Evolutionary conservation across 2,113 vertebrate species (phyloP).

Genomic region (Takifugu bimaculatus): DNA sequence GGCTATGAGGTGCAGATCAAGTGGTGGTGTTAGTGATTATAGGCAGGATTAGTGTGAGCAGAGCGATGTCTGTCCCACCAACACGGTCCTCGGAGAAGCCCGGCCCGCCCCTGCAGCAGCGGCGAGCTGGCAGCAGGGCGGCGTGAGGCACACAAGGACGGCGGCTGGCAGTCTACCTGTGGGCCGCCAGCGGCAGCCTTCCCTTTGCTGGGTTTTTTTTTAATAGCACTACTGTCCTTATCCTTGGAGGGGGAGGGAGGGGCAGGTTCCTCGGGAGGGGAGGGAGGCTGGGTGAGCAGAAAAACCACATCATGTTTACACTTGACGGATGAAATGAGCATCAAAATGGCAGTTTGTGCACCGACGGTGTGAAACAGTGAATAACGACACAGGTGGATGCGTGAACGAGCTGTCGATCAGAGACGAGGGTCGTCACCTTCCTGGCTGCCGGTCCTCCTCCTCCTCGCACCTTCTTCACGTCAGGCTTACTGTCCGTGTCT

Average conservation of each 20-base stretch:
- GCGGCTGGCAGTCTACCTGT: slow-evolving; percentile 67
- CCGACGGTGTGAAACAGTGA: background rate
- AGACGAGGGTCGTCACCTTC: slow-evolving; percentile 77
- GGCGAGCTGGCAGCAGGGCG: background rate
- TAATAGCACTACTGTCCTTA: slow-evolving; percentile 78
- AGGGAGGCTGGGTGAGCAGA: slow-evolving; percentile 60
- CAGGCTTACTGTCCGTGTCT: slow-evolving; percentile 84
- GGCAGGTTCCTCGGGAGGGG: slow-evolving; percentile 67
- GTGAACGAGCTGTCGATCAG: background rate
- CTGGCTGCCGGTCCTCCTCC: slow-evolving; percentile 77
- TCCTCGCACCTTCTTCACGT: slow-evolving; percentile 82
- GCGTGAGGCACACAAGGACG: background rate
- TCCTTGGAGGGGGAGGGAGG: slow-evolving; percentile 67
- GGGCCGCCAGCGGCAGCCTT: slow-evolving; percentile 71
- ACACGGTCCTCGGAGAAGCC: no score
- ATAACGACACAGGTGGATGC: background rate
- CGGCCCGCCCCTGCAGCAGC: no score
- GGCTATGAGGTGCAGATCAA: no score
- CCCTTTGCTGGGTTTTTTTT: slow-evolving; percentile 73
- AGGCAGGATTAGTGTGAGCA: no score
- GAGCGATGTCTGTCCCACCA: no score
- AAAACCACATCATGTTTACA: slow-evolving; percentile 43
- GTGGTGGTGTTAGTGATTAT: no score
- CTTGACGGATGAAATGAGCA: background rate
- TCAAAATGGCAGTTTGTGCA: background rate